Conservation (phyloP, 2,113 vertebrate species). For the Telmatochromis sp. region DNA sequence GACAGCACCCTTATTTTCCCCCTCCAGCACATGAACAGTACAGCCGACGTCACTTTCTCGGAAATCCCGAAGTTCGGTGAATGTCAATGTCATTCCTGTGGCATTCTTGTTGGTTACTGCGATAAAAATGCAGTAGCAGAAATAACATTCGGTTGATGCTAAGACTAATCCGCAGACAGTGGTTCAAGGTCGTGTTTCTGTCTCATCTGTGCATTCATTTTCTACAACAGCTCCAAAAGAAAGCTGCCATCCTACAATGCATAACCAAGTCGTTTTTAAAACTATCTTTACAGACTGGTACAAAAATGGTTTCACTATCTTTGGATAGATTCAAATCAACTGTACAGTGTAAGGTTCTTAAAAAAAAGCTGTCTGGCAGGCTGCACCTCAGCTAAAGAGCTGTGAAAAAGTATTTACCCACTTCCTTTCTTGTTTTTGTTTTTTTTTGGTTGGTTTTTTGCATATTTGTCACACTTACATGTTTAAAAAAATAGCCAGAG, state of each 20-base stretch:
- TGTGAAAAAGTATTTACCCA: neutral
- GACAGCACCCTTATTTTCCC: neutral
- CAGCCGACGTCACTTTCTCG: neutral
- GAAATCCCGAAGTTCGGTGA: neutral
- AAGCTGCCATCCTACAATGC: neutral
- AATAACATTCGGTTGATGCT: neutral
- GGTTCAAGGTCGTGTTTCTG: neutral
- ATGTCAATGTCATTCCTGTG: neutral
- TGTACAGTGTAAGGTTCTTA: neutral
- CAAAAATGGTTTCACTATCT: neutral
- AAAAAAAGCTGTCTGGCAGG: neutral
- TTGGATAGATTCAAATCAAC: neutral
- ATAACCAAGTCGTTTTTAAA: neutral
- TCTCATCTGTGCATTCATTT: neutral
- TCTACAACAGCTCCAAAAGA: neutral
- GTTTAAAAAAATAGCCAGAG: neutral
- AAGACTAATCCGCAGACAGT: neutral
- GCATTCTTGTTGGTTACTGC: neutral
- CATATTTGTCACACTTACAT: neutral
- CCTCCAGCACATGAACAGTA: neutral
- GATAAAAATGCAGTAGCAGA: neutral
- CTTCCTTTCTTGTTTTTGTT: rapidly evolving
- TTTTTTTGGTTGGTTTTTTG: neutral
- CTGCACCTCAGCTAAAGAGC: neutral
- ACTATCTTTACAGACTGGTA: neutral